phyloP scores from a whole-genome alignment of 1,140 invertebrate genomes.

The Apocrypta bakeri region DNA sequence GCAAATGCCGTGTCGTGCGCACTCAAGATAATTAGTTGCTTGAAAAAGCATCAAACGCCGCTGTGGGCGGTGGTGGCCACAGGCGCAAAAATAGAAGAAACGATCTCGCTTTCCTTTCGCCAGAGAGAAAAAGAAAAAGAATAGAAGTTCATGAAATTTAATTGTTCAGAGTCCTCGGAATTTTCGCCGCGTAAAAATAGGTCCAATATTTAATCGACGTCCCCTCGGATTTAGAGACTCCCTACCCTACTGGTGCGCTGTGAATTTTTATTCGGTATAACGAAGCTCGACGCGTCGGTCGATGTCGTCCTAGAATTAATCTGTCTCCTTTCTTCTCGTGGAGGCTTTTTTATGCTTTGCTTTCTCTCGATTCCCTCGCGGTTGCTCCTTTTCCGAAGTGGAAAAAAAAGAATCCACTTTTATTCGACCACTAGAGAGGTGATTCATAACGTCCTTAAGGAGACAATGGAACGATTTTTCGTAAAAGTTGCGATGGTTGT shows the following conservation, averaged over 20 bases:
- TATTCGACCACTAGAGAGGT: constrained; percentile 12
- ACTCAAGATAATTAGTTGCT: constrained; percentile 40
- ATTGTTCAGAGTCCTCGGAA: constrained; percentile 8
- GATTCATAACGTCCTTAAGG: constrained; percentile 24
- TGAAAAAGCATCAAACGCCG: constrained; percentile 24
- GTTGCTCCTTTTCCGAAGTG: background rate
- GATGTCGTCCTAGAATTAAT: background rate
- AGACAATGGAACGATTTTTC: constrained; percentile 35
- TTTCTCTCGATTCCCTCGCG: background rate
- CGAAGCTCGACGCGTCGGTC: background rate
- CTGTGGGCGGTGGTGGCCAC: background rate
- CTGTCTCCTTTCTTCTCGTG: background rate
- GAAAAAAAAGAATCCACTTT: constrained; percentile 1
- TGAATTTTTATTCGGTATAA: background rate
- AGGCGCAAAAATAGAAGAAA: background rate
- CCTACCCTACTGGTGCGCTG: background rate
- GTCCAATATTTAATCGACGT: constrained; percentile 31
- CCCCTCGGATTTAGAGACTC: background rate
- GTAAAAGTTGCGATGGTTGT: background rate
- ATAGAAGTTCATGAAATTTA: background rate
- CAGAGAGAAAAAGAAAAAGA: background rate
- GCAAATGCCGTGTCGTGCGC: constrained; percentile 5
- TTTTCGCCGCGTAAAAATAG: background rate
- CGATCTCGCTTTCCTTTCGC: too few relatives aligned
- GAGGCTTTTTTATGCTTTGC: background rate